These are phyloP conservation scores for Pavo muticus DNA, from an alignment of 2,113 vertebrate genomes.

Conservation along the genomic window DNA sequence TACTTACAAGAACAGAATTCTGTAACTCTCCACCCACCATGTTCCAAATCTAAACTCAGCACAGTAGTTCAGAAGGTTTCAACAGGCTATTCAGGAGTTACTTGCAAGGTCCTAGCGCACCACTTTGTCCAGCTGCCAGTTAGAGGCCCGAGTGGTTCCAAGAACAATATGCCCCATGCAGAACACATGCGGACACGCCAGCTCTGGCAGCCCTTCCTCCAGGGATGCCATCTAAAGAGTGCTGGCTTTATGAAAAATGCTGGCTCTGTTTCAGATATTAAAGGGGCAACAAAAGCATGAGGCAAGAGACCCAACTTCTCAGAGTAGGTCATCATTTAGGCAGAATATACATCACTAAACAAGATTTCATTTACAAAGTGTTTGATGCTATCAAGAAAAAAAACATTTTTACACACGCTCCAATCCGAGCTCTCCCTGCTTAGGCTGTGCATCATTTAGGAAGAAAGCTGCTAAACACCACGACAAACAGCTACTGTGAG, in stretches of 20 bases:
- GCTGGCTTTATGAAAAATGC: not conserved
- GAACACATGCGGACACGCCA: not conserved
- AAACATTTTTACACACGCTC: not conserved
- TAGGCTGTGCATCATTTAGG: too few relatives aligned
- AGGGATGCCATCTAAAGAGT: not conserved
- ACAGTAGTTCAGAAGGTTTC: not conserved
- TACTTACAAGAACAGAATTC: not conserved
- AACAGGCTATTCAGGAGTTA: not conserved
- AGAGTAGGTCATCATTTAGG: not conserved
- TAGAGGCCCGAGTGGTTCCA: not conserved
- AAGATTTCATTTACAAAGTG: not conserved
- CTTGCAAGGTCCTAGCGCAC: not conserved
- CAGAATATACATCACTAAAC: not conserved
- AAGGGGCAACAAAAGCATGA: not conserved
- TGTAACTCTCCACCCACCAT: not conserved
- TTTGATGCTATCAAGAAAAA: not conserved
- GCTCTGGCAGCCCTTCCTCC: not conserved
- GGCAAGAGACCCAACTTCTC: not conserved
- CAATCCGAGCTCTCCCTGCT: not conserved
- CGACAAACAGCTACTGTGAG: fast-evolving
- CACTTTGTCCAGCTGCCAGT: constrained; percentile 13
- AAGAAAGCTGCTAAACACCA: not conserved
- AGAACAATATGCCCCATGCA: constrained; percentile 18
- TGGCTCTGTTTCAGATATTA: not conserved
- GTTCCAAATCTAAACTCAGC: not conserved